Percentiles rank a stretch among this genome's conserved stretches.
Conservation (phyloP, 2,797 vertebrate species). For the Alfaro cultratus region DNA sequence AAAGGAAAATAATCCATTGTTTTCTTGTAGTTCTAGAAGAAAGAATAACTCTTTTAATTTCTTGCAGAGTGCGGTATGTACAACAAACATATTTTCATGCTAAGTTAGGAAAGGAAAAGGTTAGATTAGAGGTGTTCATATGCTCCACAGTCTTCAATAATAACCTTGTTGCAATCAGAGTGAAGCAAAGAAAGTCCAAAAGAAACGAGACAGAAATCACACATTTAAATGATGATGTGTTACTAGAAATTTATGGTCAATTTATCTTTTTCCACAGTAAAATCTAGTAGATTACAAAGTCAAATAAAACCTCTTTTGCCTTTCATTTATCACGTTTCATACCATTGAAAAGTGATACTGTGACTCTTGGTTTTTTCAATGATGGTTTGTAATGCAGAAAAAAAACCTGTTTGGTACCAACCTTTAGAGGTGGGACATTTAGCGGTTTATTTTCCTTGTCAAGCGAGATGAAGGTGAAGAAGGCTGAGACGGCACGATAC, state of each 20-base stretch:
- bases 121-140: background rate
- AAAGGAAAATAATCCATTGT: background rate
- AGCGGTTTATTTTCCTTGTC: conserved; percentile 87
- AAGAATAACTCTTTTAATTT: background rate
- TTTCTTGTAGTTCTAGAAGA: background rate
- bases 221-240: conserved; percentile 3
- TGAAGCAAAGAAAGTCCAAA: background rate
- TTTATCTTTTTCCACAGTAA: background rate
- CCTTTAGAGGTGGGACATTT: conserved; percentile 88
- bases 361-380: background rate
- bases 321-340: too few relatives aligned
- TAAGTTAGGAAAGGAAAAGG: background rate
- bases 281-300: background rate
- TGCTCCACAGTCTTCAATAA: background rate
- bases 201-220: conserved; percentile 8
- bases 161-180: background rate
- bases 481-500: conserved; percentile 91
- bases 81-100: background rate
- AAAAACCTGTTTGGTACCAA: conserved; percentile 59
- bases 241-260: background rate
- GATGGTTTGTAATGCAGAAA: conserved; percentile 15
- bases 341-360: background rate
- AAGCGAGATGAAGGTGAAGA: conserved; percentile 94
- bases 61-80: background rate
- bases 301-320: background rate